phyloP scores from a whole-genome alignment of 1,140 invertebrate species.

The Micrasema minimum region DNA sequence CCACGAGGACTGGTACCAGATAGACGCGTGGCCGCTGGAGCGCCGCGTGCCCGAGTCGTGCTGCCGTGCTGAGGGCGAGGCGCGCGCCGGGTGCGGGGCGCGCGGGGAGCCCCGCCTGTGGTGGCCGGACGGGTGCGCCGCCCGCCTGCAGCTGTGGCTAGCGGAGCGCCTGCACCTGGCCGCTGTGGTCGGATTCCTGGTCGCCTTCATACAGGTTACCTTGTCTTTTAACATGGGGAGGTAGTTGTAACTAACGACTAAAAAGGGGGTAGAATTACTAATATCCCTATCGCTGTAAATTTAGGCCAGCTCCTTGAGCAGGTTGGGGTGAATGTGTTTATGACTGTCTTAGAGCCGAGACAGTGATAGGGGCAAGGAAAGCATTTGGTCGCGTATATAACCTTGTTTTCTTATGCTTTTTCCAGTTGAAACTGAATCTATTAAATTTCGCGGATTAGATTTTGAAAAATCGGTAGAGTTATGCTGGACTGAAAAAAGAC shows the following conservation, averaged over 20 bases:
- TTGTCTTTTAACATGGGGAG: background rate
- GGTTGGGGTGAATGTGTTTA: background rate
- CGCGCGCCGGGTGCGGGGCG: slow-evolving; percentile 62
- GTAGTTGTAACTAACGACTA: too few species aligned
- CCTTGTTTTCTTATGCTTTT: too few species aligned
- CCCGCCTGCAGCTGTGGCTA: slow-evolving; percentile 76
- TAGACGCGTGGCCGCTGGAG: slow-evolving; percentile 79
- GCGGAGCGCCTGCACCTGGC: slow-evolving; percentile 76
- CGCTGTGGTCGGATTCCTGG: slow-evolving; percentile 75
- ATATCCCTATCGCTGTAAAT: background rate
- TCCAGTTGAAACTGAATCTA: too few species aligned
- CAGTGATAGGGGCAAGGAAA: too few species aligned
- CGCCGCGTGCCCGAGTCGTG: slow-evolving; percentile 84
- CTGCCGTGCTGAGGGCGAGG: slow-evolving; percentile 69
- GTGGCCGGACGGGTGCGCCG: slow-evolving; percentile 76
- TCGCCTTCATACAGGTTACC: slow-evolving; percentile 74
- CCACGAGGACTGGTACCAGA: slow-evolving; percentile 86
- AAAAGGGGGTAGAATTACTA: too few species aligned
- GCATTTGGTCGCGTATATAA: too few species aligned
- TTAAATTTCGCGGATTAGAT: too few species aligned
- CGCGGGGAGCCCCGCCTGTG: slow-evolving; percentile 67
- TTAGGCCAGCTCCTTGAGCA: background rate
- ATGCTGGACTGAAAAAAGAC: too few species aligned
- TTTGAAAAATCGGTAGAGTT: too few species aligned
- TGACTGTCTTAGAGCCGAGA: too few species aligned